Base-by-base conservation (phyloP, 2,113 vertebrate genomes). In the Gavialis gangeticus region DNA sequence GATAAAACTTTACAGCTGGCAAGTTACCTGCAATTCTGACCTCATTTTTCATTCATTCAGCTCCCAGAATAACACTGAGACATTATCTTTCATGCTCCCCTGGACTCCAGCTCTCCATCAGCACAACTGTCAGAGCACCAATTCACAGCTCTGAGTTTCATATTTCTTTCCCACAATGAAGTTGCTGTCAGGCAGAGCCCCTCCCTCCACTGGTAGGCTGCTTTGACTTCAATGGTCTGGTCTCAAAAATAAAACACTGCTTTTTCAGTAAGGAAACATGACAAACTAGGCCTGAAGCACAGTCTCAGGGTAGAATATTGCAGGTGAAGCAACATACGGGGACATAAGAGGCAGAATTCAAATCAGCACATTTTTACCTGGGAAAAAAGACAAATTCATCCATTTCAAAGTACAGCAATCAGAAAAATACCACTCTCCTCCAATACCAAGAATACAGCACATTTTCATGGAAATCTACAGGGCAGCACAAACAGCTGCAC, bases 131-230 rank as follows among this genome's bases (percentile, higher is more conserved):
- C n/a, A 4, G 78, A 59, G 46, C 37, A 76, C 46, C 1, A 2
- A 25, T 9, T 12, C 79, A 60, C 55, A 0, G 0, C 22, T 57
- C 57, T 25, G 1, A 6, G 87, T 25, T 71, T 66, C 59, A 0
- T 0, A 11, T 60, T 27, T 59, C 73, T 15, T 34, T 28, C 79
- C 34, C 24, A 59, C 79, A n/a, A 25, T 0, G 57, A 56, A 69
- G 81, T 2, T 0, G 76, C 81, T 27, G 67, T 24, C 6, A 15
- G 60, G 76, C 81, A 17, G 30, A 1, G 77, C 17, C 6, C 1
- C 10, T 13, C 64, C 18, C 64, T 59, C 24, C 2, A 0, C 69
- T 24, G 6, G 0, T 82, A 63, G 77, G 11, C 91, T 62, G 60
- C 66, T 62, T 80, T 60, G 34, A 5, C 60, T n/a, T 34, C 5